Conservation (phyloP, 2,797 vertebrate species). For the Pelobates cultripes region DNA sequence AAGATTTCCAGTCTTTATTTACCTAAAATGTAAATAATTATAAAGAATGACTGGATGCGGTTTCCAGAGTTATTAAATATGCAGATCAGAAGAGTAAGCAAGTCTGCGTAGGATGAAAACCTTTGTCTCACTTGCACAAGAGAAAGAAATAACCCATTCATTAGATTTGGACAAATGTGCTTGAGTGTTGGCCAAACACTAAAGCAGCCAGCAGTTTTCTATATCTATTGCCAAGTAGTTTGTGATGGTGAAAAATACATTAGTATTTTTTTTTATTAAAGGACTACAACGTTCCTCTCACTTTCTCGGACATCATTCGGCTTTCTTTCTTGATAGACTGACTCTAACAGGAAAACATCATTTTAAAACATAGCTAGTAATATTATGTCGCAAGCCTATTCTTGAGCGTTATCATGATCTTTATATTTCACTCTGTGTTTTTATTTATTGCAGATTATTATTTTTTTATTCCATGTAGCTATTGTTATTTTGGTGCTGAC, state of each 20-base stretch:
- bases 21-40: too few relatives aligned
- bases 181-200: conserved; percentile 45
- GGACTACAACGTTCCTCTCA: neutral
- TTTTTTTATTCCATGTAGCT: too few relatives aligned
- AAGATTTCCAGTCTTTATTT: too few relatives aligned
- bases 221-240: conserved; percentile 42
- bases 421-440: too few relatives aligned
- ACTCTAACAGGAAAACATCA: too few relatives aligned
- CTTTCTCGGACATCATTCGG: neutral
- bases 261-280: conserved; percentile 20
- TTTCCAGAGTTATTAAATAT: conserved; percentile 7
- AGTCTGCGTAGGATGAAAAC: conserved; percentile 3
- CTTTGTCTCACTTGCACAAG: conserved; percentile 19
- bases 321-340: neutral
- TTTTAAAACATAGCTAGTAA: too few relatives aligned
- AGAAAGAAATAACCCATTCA: conserved; percentile 33
- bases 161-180: conserved; percentile 37
- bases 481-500: too few relatives aligned
- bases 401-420: too few relatives aligned
- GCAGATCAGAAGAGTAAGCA: conserved; percentile 11
- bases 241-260: conserved; percentile 20
- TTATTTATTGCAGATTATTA: too few relatives aligned
- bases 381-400: too few relatives aligned
- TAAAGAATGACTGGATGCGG: too few relatives aligned
- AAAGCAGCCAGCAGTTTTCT: conserved; percentile 17